Base-by-base conservation (phyloP, 2,797 vertebrate genomes). In the Aphelocoma californica region DNA sequence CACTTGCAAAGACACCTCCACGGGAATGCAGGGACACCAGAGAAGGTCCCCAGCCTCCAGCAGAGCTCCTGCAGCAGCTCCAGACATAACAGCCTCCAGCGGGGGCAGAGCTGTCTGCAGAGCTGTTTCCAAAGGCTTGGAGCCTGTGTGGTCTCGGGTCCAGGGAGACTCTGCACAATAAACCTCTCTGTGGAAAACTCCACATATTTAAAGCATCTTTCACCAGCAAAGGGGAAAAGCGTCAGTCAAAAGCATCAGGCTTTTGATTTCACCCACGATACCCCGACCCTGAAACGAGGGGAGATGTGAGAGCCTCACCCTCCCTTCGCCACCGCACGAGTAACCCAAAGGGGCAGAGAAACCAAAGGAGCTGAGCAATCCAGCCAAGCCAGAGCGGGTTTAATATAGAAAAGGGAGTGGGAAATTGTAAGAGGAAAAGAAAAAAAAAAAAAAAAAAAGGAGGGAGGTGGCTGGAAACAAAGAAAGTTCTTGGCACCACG, bases 391-490 rank as follows among this genome's bases (percentile, higher is more conserved):
- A 66, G 67, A 90, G 47, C 0, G 2, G 61, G 77, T 92, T 95
- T 82, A 92, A 87, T 72, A 67, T 14, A 94, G 88, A 91, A 83
- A 92, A 94, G 53, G 93, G 96, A 96, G 81, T 95, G 96, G 92
- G 96, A 88, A 97, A 94, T 62, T 67, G 44, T 92, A 81, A 94
- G 64, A 92, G 83, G 89, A 82, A 92, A 94, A 95, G 54, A 84
- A 75, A 94, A 86, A 26, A 28, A 9, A 21, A 24, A 21, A 24
- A 48, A 61, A 36, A 87, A 88, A 88, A 74, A 18, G 25, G 78
- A 96, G 91, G 96, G 96, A 97, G 95, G 95, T 89, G 95, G 88
- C 93, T 96, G 94, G 95, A 97, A 97, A 97, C 97, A 97, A 97
- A 97, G 97, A 93, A 96, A 97, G 95, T 94, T 97, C 96, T 96